Percentiles rank a stretch among this genome's conserved stretches.
Evolutionary conservation across 2,888 invertebrate genomes (phyloP).

Genomic region (Seira musarum): DNA sequence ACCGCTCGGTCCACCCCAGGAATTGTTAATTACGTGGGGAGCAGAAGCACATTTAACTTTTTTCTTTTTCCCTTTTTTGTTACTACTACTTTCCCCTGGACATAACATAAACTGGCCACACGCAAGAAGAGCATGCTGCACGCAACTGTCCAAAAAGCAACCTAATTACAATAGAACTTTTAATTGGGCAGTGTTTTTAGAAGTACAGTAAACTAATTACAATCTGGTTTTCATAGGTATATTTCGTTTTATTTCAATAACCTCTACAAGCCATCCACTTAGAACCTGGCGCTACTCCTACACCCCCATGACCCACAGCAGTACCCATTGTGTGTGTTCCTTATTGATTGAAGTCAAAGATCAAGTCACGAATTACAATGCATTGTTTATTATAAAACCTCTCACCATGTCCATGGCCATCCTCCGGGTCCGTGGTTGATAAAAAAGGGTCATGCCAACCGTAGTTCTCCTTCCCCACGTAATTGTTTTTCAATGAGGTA

Average conservation of each 20-base stretch:
- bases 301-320: neutral
- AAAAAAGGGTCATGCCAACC: slow-evolving; percentile 49
- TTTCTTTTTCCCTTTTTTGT: neutral
- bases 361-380: too few relatives aligned
- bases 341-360: neutral
- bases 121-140: slow-evolving; percentile 35
- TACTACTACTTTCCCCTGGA: slow-evolving; percentile 28
- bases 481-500: slow-evolving; percentile 19
- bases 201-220: too few relatives aligned
- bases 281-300: neutral
- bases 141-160: neutral
- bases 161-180: too few relatives aligned
- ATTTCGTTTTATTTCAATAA: too few relatives aligned
- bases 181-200: too few relatives aligned
- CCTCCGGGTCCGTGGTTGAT: slow-evolving; percentile 17
- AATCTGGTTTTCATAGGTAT: too few relatives aligned
- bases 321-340: slow-evolving; percentile 11
- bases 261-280: neutral
- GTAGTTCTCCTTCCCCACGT: slow-evolving; percentile 26
- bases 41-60: slow-evolving; percentile 24
- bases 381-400: too few relatives aligned
- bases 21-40: slow-evolving; percentile 55
- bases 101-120: slow-evolving; percentile 56
- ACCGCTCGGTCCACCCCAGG: slow-evolving; percentile 55
- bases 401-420: slow-evolving; percentile 25